phyloP scores from a whole-genome alignment of 2,113 vertebrate genomes.

The Tupaia tana region DNA sequence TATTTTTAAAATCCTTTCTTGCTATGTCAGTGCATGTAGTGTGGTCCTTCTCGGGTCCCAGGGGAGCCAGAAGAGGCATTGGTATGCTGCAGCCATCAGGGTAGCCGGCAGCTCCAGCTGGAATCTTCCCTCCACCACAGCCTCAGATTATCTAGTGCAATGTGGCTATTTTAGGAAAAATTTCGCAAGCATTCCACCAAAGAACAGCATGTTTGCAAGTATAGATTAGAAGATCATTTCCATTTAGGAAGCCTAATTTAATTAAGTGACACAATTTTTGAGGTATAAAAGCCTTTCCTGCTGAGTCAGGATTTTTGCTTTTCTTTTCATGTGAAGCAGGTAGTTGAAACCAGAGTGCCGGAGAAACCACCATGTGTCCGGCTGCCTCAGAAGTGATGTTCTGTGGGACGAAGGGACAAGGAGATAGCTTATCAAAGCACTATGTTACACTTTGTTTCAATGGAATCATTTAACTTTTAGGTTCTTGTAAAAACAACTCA shows the following conservation, averaged over 20 bases:
- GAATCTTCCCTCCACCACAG: background rate
- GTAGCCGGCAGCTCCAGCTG: background rate
- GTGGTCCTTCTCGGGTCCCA: accelerated
- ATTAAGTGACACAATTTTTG: constrained; percentile 64
- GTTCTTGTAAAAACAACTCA: constrained; percentile 31
- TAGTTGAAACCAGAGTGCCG: background rate
- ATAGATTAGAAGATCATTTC: constrained; percentile 64
- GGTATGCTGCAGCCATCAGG: background rate
- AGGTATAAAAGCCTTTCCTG: constrained; percentile 38
- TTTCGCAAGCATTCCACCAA: constrained; percentile 42
- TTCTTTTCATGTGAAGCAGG: background rate
- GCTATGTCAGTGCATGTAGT: background rate
- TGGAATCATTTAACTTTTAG: constrained; percentile 16
- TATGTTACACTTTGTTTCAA: background rate
- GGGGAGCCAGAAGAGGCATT: background rate
- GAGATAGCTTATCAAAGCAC: background rate
- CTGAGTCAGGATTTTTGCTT: background rate
- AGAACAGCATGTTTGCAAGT: constrained; percentile 60
- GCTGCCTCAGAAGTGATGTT: background rate
- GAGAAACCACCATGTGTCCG: background rate
- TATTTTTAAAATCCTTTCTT: background rate
- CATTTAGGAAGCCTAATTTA: constrained; percentile 65
- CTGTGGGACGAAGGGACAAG: background rate
- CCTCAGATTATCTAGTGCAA: background rate
- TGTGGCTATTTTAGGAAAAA: constrained; percentile 57